Evolutionary conservation across 2,797 vertebrate species (phyloP).

Genomic region (Anabas testudineus): DNA sequence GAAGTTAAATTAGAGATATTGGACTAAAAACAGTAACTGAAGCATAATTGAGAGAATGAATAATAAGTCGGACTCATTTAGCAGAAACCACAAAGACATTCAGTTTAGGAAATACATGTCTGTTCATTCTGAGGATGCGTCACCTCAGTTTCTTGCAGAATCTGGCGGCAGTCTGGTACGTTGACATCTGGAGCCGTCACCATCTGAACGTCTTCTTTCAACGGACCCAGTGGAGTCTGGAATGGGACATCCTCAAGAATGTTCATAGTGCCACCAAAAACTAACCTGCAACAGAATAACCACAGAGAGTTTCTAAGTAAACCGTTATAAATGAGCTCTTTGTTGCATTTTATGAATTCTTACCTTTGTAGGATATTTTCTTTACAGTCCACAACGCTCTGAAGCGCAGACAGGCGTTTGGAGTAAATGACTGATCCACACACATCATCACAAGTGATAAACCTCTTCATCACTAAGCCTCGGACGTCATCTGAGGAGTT

Average conservation of each 20-base stretch:
- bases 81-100: not conserved
- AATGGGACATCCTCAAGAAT: slow-evolving; percentile 91
- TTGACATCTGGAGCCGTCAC: slow-evolving; percentile 73
- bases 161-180: slow-evolving; percentile 80
- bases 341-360: slow-evolving; percentile 1
- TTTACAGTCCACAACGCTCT: slow-evolving; percentile 6
- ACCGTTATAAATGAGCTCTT: not conserved
- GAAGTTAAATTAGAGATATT: too few species aligned
- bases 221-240: slow-evolving; percentile 75
- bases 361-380: slow-evolving; percentile 36
- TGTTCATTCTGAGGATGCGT: not conserved
- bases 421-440: slow-evolving; percentile 42
- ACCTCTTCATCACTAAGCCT: slow-evolving; percentile 74
- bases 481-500: slow-evolving; percentile 68
- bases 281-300: slow-evolving; percentile 28
- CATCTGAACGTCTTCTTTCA: slow-evolving; percentile 61
- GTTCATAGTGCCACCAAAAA: slow-evolving; percentile 78
- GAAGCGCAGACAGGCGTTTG: slow-evolving; percentile 24
- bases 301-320: not conserved
- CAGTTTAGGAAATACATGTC: not conserved
- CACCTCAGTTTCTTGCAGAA: slow-evolving; percentile 87
- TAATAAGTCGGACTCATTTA: not conserved
- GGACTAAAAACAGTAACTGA: not conserved
- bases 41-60: not conserved
- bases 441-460: slow-evolving; percentile 52